These are phyloP conservation scores for Ariolimax columbianus DNA, from an alignment of 2,888 invertebrate species.

Conservation along the genomic window DNA sequence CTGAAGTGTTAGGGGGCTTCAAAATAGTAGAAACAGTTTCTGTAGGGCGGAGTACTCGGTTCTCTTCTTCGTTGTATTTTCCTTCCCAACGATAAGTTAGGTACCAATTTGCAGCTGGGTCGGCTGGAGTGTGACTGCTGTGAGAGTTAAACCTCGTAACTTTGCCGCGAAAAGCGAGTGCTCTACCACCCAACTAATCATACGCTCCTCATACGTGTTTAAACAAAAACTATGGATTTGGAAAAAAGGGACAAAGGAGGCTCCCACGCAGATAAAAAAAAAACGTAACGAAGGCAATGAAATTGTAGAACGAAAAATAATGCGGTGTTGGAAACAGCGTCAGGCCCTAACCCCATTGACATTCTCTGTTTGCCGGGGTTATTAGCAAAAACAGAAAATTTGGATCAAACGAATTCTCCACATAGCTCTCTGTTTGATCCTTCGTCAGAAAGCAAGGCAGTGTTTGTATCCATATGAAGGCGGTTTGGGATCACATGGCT, in stretches of 20 bases:
- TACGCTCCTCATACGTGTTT: no score
- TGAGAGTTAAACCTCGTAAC: no score
- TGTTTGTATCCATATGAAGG: conserved; percentile 24
- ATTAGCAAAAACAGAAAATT: conserved; percentile 24
- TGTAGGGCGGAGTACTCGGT: no score
- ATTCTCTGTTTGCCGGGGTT: conserved; percentile 37
- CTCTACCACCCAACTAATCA: no score
- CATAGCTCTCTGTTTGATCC: conserved; percentile 3
- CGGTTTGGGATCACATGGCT: conserved; percentile 1
- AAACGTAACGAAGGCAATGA: background rate
- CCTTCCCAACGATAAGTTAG: no score
- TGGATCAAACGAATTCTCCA: conserved; percentile 18
- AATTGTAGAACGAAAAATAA: background rate
- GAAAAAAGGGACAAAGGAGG: background rate
- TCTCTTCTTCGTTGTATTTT: no score
- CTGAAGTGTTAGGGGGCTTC: no score
- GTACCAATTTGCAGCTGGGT: no score
- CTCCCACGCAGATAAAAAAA: background rate
- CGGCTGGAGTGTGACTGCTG: no score
- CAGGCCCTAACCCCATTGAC: background rate
- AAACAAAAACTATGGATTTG: no score
- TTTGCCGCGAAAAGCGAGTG: no score
- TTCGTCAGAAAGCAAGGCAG: background rate
- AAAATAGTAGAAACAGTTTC: no score
- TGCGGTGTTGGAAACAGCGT: background rate